Evolutionary conservation across 92 coral and sea anemone genomes (phyloP).

Genomic region (Plumapathes pennacea): DNA sequence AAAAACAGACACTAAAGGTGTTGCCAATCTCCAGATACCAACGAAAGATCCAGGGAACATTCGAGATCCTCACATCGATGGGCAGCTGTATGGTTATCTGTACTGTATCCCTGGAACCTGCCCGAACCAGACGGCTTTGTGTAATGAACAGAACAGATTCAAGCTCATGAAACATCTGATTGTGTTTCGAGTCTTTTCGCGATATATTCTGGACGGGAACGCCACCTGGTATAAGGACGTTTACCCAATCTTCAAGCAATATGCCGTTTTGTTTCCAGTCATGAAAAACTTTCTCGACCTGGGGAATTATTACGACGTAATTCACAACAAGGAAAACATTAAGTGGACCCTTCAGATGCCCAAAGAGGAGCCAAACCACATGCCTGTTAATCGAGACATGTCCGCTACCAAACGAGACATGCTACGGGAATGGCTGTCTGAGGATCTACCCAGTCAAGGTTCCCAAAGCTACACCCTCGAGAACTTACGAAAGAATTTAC

Average conservation of each 20-base stretch:
- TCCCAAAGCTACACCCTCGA: conserved; percentile 35
- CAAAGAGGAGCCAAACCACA: conserved; percentile 59
- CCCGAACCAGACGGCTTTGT: conserved; percentile 3
- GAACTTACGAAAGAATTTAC: conserved; percentile 43
- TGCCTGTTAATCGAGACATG: conserved; percentile 81
- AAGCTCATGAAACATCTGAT: conserved; percentile 36
- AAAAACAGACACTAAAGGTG: conserved; percentile 42
- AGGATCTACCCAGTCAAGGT: conserved; percentile 38
- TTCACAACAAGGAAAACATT: conserved; percentile 17
- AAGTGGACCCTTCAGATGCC: conserved; percentile 44
- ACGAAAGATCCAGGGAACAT: conserved; percentile 61
- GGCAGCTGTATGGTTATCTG: conserved; percentile 51
- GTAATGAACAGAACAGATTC: not conserved
- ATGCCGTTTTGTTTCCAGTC: conserved; percentile 74
- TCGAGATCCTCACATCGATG: conserved; percentile 61
- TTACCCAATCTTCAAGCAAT: conserved; percentile 71
- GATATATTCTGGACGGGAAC: not conserved
- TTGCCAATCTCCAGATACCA: conserved; percentile 18
- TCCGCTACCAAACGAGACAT: conserved; percentile 50
- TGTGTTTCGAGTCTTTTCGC: conserved; percentile 39
- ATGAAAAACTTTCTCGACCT: conserved; percentile 72
- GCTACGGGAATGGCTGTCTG: conserved; percentile 60
- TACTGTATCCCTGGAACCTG: conserved; percentile 22
- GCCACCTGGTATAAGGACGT: conserved; percentile 70
- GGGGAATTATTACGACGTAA: conserved; percentile 72